Percentiles rank a stretch among this genome's conserved stretches.
Conservation (phyloP, 2,797 vertebrate species). For the Sebastes goodei region DNA sequence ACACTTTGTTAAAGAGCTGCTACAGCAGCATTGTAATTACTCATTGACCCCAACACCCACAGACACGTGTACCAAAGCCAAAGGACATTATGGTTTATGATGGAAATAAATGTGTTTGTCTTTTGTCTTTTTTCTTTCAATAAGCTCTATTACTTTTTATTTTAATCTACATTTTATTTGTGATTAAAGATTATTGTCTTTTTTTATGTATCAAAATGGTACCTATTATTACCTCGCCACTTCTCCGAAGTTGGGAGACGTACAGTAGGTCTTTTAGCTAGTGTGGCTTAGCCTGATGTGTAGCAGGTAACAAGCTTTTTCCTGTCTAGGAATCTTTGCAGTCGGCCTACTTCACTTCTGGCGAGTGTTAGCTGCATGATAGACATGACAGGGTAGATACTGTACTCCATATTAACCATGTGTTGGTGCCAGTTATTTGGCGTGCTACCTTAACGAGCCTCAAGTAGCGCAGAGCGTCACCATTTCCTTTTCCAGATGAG, state of each 20-base stretch:
- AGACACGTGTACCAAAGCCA: conserved; percentile 16
- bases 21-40: conserved; percentile 59
- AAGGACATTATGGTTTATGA: neutral
- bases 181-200: neutral
- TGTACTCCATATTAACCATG: neutral
- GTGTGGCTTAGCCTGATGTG: neutral
- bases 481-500: too few relatives aligned
- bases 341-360: neutral
- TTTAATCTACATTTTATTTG: neutral
- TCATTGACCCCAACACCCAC: conserved; percentile 54
- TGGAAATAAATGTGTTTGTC: neutral
- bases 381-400: neutral
- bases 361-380: neutral
- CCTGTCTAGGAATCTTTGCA: neutral
- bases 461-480: too few relatives aligned
- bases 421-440: neutral
- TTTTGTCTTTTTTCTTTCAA: neutral
- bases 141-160: neutral
- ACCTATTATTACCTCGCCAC: neutral
- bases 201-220: neutral
- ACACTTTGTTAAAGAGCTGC: conserved; percentile 58
- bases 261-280: neutral
- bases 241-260: neutral
- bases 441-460: fast-evolving
- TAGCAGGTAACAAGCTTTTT: neutral